A percentile compares a stretch with the other conserved stretches of the same genome.
phyloP scores from a whole-genome alignment of 2,888 invertebrate genomes.

The Mellilla xanthometata region DNA sequence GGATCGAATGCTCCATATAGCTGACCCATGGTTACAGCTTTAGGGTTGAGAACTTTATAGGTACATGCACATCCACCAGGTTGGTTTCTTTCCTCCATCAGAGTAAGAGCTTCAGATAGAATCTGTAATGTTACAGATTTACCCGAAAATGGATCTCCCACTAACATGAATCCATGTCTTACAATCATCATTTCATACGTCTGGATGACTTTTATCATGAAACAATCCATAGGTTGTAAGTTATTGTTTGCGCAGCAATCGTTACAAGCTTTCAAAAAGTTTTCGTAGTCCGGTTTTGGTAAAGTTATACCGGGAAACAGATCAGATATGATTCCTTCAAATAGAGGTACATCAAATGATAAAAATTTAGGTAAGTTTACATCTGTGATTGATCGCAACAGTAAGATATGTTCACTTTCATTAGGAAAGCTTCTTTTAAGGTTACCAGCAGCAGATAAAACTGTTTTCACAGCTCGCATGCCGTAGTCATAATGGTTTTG shows the following conservation, averaged over 20 bases:
- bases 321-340: slow-evolving; percentile 94
- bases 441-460: slow-evolving; percentile 91
- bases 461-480: slow-evolving; percentile 95
- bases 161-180: slow-evolving; percentile 95
- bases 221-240: slow-evolving; percentile 89
- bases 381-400: slow-evolving; percentile 93
- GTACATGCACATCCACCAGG: slow-evolving; percentile 84
- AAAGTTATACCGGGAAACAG: slow-evolving; percentile 91
- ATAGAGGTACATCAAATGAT: slow-evolving; percentile 93
- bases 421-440: slow-evolving; percentile 90
- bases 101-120: slow-evolving; percentile 87
- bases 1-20: slow-evolving; percentile 96
- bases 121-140: slow-evolving; percentile 92
- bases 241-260: slow-evolving; percentile 84
- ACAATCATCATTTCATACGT: slow-evolving; percentile 97
- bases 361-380: slow-evolving; percentile 96
- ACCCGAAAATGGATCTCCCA: slow-evolving; percentile 91
- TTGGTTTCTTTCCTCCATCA: slow-evolving; percentile 84
- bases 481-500: slow-evolving; percentile 95
- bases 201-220: slow-evolving; percentile 93
- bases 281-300: slow-evolving; percentile 88
- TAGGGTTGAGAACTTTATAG: slow-evolving; percentile 94
- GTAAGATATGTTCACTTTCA: slow-evolving; percentile 89
- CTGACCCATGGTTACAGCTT: slow-evolving; percentile 95
- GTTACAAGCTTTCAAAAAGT: slow-evolving; percentile 86